Base-by-base conservation (phyloP, 2,113 vertebrate species). In the Budorcas taxicolor region DNA sequence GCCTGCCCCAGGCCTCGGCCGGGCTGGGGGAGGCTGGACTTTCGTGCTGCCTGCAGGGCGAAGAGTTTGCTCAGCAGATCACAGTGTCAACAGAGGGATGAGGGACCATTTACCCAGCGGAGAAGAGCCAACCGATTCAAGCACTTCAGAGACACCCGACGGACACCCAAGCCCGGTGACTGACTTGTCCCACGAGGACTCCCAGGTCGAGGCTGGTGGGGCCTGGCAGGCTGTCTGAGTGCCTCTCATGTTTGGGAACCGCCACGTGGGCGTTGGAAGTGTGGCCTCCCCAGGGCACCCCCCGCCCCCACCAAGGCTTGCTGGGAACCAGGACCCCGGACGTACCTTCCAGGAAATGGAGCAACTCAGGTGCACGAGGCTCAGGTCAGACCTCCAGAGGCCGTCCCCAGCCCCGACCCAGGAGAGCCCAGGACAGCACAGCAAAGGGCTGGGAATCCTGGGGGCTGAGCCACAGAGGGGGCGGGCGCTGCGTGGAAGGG, bases 261-360 rank as follows among this genome's bases (percentile, higher is more conserved):
- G 1, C 55, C 7, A 7, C 8, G 17, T 47, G 50, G 52, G 15
- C 6, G 4, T 7, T 3, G 0, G 45, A 57, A 43, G 71, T 4
- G 0, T 7, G 12, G 45, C 25, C 9, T 23, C 36, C 29, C 50
- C 52, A 17, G 45, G 1, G 33, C 19, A 62, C 29, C 29, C 33
- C 23, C 16, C 50, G 3, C 80, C 80, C 52, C 52, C 1, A 5
- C 25, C 23, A 27, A 23, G 43, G 55, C 55, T 76, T 36, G 3
- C 9, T 7, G 9, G 47, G 57, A 76, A 31, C 29, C 74, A 33
- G 74, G 47, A 82, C 86, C 40, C 11, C 7, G 4, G 36, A 40
- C 0, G 1, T 12, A 45, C 62, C 74, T 80, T 50, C 76, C 36
- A 64, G 84, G 78, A 86, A 52, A 55, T 4, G 2, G 33, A 17